Base-by-base conservation (phyloP, 2,888 invertebrate species). In the Drosophila nigritarsus region DNA sequence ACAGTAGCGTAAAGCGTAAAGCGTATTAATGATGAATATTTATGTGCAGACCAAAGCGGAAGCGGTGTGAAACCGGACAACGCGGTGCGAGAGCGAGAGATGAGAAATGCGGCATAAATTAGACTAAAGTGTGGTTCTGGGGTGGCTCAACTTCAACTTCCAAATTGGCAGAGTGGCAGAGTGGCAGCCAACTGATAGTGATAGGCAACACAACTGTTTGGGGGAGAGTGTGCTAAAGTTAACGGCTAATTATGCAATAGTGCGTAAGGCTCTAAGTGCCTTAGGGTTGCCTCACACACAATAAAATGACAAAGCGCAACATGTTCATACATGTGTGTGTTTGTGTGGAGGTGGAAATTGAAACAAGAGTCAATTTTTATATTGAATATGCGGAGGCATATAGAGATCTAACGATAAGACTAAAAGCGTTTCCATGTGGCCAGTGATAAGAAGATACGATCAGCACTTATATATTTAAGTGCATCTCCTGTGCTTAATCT, bases 1-100 rank as follows among this genome's bases (percentile, higher is more conserved):
- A 56, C 75, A 70, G 64, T 66, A 68, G 78, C 59, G 58, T 63
- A 85, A 86, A 87, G 86, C 88, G 90, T 83, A 90, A 88, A 83
- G 81, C 87, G 87, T 83, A 87, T 90, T 87, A 90, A 90, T 90
- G 89, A 90, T 90, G 90, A 90, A 90, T 87, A 87, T 87, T 87
- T 87, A 90, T 87, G 90, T 82, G 80, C 78, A 78, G 76, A 73
- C 73, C 74, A 74, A 77, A 87, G 73, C 89, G 87, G 90, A 84
- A 89, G 69, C 80, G 63, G 60, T 58, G 50, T 66, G 53, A 61
- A 53, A 63, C 69, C 54, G 73, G 77, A 70, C 76, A 56, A 45
- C 59, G 48, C 29, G 54, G 64, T 66, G 67, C 45, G 15, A 5
- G 59, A 49, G n/a, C 20, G 48, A 36, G 45, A 49, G 55, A 66